A percentile compares a stretch with the other conserved stretches of the same genome.
Conservation (phyloP, 2,113 vertebrate species). For the Empidonax alnorum region DNA sequence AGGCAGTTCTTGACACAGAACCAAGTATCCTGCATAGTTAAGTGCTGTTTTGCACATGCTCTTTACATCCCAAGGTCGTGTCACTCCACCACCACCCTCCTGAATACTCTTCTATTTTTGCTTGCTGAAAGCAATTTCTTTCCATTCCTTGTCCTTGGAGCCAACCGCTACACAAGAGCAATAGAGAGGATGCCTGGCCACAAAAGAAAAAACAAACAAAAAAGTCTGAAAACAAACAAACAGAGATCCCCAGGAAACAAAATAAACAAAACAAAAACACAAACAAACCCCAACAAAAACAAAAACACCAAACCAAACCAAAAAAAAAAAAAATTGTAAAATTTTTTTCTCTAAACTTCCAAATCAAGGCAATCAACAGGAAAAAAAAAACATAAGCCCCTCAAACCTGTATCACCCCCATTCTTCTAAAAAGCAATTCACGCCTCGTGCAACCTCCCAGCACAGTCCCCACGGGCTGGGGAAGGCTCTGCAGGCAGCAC, state of each 20-base stretch:
- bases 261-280: not conserved
- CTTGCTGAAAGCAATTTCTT: not conserved
- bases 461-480: rapidly evolving
- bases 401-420: not conserved
- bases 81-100: not conserved
- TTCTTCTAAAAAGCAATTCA: not conserved
- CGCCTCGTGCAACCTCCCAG: rapidly evolving
- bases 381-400: not conserved
- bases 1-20: conserved; percentile 24
- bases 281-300: rapidly evolving
- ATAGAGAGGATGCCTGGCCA: not conserved
- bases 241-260: not conserved
- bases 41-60: not conserved
- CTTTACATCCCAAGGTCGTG: conserved; percentile 3
- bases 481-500: not conserved
- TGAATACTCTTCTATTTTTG: not conserved
- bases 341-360: not conserved
- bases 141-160: not conserved
- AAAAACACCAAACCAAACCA: too few relatives aligned
- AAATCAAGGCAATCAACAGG: not conserved
- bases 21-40: not conserved
- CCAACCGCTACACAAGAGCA: not conserved
- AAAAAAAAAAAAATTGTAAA: rapidly evolving
- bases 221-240: not conserved
- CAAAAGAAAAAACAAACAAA: not conserved